phyloP scores from a whole-genome alignment of 2,113 vertebrate species.

The Cochlearius cochlearius region DNA sequence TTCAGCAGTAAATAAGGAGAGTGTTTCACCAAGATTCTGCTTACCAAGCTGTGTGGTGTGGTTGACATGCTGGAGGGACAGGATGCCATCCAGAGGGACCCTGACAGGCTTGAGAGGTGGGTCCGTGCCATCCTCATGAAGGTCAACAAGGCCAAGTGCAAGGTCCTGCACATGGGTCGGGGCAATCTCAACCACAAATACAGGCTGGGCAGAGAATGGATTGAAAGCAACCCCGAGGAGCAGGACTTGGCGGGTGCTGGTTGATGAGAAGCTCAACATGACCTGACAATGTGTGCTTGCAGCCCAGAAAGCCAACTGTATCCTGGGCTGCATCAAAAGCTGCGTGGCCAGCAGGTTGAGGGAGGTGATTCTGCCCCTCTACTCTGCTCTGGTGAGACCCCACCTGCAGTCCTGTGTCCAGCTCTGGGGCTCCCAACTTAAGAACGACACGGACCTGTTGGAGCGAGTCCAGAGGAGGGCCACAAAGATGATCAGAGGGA shows the following conservation, averaged over 20 bases:
- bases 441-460: too few species aligned
- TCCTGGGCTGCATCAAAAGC: background rate
- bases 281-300: fast-evolving
- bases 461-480: too few species aligned
- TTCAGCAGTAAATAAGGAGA: background rate
- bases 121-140: background rate
- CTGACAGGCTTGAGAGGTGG: background rate
- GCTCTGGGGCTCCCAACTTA: too few species aligned
- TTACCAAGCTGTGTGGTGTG: background rate
- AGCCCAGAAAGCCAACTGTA: background rate
- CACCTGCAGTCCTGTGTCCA: too few species aligned
- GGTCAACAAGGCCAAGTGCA: background rate
- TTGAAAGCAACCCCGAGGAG: background rate
- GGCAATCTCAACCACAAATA: background rate
- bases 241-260: background rate
- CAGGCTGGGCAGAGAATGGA: background rate
- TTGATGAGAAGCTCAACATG: background rate
- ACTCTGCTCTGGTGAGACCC: too few species aligned
- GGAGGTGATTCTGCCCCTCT: too few species aligned
- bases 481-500: too few species aligned
- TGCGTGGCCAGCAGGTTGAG: too few species aligned
- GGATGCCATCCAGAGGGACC: background rate
- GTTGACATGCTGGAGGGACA: background rate
- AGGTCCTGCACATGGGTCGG: background rate
- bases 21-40: background rate